Evolutionary conservation across 2,113 vertebrate species (phyloP), one percentile per base, ranked within the genome.

Genomic region (Corythornis madagascariensis): DNA sequence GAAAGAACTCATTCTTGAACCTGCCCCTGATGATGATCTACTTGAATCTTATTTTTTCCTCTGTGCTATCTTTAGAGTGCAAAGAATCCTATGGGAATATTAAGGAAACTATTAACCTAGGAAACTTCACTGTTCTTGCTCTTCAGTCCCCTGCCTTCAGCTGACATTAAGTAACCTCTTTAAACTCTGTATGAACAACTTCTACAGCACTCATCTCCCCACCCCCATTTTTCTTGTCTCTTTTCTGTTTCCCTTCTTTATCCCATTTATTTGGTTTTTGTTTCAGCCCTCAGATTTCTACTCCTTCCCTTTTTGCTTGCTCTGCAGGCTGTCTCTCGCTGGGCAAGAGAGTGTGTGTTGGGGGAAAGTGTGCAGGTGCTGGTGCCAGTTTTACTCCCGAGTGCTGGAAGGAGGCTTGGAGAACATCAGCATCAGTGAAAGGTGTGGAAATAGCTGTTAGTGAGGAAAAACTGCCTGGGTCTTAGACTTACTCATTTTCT

Each of bases 81-180:
- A 26, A 93, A 42, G 69, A 93, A 74, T 92, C 96, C 94, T 69
- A 11, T 87, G 89, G 92, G 95, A 94, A 92, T 96, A 96, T 88
- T 71, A 80, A 95, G 96, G 95, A 96, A 96, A 88, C 91, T 88
- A 91, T 94, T 95, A 96, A 94, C 91, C 75, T 86, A 96, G 89
- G 95, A 96, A 93, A 92, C 64, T 95, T 83, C 52, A 56, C 71
- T 92, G 91, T 79, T 92, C 92, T 92, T 89, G 94, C 72, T 91
- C 35, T 77, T 89, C 50, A 71, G 56, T 78, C 64, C 52, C 31
- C 69, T 69, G 75, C 64, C 26, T 14, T 71, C 77, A 67, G n/a
- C 57, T 94, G 86, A 66, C 56, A 86, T 72, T 67, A 93, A 94
- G 47, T 86, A 75, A 91, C 66, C 25, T 91, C 63, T 76, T 10